phyloP scores from a whole-genome alignment of 2,797 vertebrate genomes.

The Schizopygopsis malacanthus region DNA sequence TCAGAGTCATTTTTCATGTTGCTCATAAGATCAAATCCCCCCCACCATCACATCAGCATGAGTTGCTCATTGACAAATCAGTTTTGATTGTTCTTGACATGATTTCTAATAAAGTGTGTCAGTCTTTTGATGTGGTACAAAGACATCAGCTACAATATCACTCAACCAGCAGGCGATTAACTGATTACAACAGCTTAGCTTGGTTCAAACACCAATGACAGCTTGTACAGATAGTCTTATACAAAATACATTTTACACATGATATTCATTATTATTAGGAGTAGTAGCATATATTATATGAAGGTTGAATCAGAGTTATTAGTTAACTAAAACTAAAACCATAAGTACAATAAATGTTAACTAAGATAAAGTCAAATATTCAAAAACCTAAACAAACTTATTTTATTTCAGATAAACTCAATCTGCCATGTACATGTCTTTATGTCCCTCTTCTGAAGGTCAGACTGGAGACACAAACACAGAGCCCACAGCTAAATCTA shows the following conservation, averaged over 20 bases:
- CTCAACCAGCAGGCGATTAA: conserved; percentile 22
- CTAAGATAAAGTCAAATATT: not conserved
- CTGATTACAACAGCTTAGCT: not conserved
- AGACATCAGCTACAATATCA: conserved; percentile 23
- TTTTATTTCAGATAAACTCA: not conserved
- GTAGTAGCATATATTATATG: not conserved
- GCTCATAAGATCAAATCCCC: not conserved
- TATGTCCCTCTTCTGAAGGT: conserved; percentile 14
- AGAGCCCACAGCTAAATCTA: conserved; percentile 38
- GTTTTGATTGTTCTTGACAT: conserved; percentile 14
- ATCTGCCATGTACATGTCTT: not conserved
- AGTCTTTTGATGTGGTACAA: conserved; percentile 22
- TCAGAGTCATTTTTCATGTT: not conserved
- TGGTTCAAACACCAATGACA: not conserved
- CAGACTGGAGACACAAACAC: conserved; percentile 13
- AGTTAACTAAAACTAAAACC: not conserved
- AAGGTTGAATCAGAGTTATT: not conserved
- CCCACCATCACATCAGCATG: not conserved
- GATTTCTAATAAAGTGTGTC: conserved; percentile 15
- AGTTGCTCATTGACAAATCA: not conserved
- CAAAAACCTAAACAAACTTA: not conserved
- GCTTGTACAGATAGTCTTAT: not conserved
- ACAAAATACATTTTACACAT: not conserved
- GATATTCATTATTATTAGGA: not conserved
- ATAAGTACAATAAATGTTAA: not conserved